Conservation (phyloP, 1,140 invertebrate species). For the Rhopalosiphum padi region DNA sequence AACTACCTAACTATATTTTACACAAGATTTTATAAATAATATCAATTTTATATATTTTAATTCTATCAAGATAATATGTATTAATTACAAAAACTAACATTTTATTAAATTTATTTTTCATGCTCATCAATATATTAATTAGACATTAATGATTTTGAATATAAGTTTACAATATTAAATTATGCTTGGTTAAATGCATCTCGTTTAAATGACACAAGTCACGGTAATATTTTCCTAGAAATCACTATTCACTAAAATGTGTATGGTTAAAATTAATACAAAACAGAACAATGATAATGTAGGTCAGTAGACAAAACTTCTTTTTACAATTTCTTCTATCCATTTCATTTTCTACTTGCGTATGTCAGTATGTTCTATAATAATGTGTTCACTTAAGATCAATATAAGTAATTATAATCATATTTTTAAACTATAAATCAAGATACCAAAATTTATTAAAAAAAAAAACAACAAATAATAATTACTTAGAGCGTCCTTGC, state of each 20-base stretch:
- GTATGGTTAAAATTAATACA: not conserved
- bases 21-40: too few relatives aligned
- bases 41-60: too few relatives aligned
- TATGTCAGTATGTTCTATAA: not conserved
- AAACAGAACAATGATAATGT: conserved; percentile 22
- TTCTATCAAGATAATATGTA: too few relatives aligned
- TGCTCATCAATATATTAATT: not conserved
- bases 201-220: not conserved
- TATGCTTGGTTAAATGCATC: not conserved
- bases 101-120: too few relatives aligned
- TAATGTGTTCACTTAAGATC: not conserved
- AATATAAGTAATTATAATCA: not conserved
- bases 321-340: not conserved
- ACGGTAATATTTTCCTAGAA: conserved; percentile 13
- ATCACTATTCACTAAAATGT: not conserved
- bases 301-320: conserved; percentile 17
- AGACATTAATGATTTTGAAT: not conserved
- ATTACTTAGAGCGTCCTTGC: conserved; percentile 5
- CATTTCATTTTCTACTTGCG: not conserved
- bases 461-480: not conserved
- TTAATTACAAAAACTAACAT: too few relatives aligned
- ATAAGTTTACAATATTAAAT: not conserved
- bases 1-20: not conserved
- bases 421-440: not conserved
- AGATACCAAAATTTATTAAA: not conserved